These are phyloP conservation scores for Acestrorhynchus altus DNA, from an alignment of 2,797 vertebrate species.

Conservation along the genomic window DNA sequence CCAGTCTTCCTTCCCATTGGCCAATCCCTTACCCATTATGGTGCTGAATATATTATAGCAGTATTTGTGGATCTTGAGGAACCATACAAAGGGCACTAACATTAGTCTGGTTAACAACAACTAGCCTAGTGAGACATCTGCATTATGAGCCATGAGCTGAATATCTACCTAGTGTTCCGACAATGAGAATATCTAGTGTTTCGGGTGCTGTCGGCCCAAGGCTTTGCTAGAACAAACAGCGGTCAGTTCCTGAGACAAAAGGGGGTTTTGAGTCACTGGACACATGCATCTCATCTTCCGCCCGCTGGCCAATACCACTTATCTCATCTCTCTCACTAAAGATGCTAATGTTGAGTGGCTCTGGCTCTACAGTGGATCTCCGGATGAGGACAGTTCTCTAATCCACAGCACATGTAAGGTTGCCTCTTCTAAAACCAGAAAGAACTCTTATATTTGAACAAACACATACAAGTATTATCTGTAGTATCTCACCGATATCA, in stretches of 20 bases:
- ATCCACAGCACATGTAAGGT: no score
- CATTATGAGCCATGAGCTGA: constrained; percentile 32
- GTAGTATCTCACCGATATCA: no score
- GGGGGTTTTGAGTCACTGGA: constrained; percentile 55
- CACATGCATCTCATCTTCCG: constrained; percentile 50
- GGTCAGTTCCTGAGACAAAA: constrained; percentile 62
- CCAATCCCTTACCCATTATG: neutral
- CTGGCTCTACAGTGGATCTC: constrained; percentile 5
- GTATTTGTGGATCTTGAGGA: neutral
- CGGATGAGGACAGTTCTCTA: neutral
- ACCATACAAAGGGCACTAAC: neutral
- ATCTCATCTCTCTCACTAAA: constrained; percentile 52
- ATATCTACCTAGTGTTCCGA: constrained; percentile 39
- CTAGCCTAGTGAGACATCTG: neutral
- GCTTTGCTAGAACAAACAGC: constrained; percentile 56
- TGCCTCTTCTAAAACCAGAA: no score
- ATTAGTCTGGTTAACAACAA: neutral
- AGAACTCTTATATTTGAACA: no score
- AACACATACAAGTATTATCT: no score
- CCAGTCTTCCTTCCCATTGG: neutral
- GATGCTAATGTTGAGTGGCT: constrained; percentile 46
- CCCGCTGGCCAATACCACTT: constrained; percentile 36
- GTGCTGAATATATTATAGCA: neutral
- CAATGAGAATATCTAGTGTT: constrained; percentile 43
- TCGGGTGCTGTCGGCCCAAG: constrained; percentile 28